Evolutionary conservation across 2,888 invertebrate species (phyloP).

Genomic region (Anthoptus insignis): DNA sequence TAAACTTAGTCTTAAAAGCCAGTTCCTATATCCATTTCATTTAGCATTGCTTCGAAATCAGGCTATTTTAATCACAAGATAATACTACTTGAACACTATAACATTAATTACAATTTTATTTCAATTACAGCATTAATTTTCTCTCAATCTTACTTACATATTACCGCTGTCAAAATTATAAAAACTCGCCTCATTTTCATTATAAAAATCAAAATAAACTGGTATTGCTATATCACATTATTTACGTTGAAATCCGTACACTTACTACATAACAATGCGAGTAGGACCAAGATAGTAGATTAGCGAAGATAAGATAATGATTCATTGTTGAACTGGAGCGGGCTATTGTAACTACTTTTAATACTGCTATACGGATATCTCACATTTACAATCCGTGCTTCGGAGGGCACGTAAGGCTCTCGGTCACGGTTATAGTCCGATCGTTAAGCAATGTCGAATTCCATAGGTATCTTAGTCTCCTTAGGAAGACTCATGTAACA

Average conservation of each 20-base stretch:
- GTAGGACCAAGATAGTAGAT: conserved; percentile 44
- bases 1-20: background rate
- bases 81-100: background rate
- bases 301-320: conserved; percentile 70
- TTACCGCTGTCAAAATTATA: conserved; percentile 5
- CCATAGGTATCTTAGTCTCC: too few species aligned
- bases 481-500: conserved; percentile 7
- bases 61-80: background rate
- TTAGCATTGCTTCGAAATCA: background rate
- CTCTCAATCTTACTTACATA: conserved; percentile 21
- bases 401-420: too few species aligned
- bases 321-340: conserved; percentile 61
- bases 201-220: conserved; percentile 9
- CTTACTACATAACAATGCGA: conserved; percentile 29
- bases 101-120: background rate
- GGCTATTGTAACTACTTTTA: conserved; percentile 16
- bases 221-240: conserved; percentile 20
- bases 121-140: background rate
- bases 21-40: background rate
- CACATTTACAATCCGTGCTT: too few species aligned
- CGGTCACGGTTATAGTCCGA: too few species aligned
- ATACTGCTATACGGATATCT: too few species aligned
- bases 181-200: conserved; percentile 18
- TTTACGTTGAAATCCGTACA: conserved; percentile 15
- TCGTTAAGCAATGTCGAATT: too few species aligned